Percentiles rank a stretch among this genome's conserved stretches.
Conservation (phyloP, 2,113 vertebrate genomes). For the Paradisaea rubra region DNA sequence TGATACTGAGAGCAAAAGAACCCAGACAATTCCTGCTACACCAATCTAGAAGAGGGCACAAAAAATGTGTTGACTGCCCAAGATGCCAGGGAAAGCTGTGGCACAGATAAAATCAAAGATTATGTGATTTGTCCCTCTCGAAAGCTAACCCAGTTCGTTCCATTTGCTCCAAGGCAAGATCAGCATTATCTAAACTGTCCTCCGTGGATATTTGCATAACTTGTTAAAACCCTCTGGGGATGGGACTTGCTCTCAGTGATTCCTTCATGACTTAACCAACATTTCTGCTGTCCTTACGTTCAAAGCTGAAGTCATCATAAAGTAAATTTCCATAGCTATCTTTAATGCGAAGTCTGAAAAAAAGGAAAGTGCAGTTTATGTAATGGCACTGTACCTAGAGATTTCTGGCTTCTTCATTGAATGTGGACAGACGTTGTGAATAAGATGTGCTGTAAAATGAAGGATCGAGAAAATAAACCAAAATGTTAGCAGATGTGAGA, state of each 20-base stretch:
- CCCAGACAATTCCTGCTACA: background rate
- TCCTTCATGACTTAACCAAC: background rate
- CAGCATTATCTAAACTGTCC: background rate
- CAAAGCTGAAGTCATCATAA: background rate
- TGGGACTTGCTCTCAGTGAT: background rate
- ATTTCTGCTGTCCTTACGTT: background rate
- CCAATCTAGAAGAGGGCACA: background rate
- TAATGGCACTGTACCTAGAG: background rate
- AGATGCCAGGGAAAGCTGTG: background rate
- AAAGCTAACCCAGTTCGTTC: background rate
- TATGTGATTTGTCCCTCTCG: background rate
- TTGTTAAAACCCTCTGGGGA: background rate
- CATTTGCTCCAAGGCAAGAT: slow-evolving; percentile 24
- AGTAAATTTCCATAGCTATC: background rate
- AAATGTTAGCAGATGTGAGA: background rate
- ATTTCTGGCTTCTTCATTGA: background rate
- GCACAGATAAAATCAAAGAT: background rate
- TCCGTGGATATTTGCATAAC: slow-evolving; percentile 30
- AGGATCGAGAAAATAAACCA: background rate
- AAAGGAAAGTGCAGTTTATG: background rate
- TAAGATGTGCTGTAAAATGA: background rate
- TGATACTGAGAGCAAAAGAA: too few relatives aligned
- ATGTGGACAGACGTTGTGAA: background rate
- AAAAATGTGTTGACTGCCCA: background rate
- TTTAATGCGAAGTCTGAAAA: background rate